These are phyloP conservation scores for Corvus moneduloides DNA, from an alignment of 2,113 vertebrate species.

Conservation along the genomic window DNA sequence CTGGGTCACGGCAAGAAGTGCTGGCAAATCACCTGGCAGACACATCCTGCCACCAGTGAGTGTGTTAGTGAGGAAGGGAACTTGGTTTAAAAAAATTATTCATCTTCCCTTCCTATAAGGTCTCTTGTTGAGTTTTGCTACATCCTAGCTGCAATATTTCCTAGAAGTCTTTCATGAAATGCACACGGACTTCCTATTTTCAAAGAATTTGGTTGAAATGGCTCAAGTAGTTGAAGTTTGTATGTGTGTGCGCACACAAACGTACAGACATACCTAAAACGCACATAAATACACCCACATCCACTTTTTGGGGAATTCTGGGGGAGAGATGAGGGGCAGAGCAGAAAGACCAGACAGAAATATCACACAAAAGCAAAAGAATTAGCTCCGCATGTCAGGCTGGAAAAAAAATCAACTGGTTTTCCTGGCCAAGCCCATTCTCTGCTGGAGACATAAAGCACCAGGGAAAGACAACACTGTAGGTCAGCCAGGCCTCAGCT, in stretches of 20 bases:
- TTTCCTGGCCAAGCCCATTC: not conserved
- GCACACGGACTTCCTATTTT: rapidly evolving
- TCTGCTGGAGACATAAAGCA: not conserved
- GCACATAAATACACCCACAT: not conserved
- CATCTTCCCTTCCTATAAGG: not conserved
- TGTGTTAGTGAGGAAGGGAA: not conserved
- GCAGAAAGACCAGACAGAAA: not conserved
- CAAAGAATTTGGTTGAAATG: not conserved
- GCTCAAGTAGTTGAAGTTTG: not conserved
- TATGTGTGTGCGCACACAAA: rapidly evolving
- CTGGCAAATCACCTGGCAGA: not conserved
- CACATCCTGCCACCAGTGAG: not conserved
- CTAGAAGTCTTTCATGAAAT: not conserved
- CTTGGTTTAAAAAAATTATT: not conserved
- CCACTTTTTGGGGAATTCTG: not conserved
- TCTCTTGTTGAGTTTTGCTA: not conserved
- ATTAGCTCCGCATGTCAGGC: not conserved
- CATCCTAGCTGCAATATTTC: not conserved
- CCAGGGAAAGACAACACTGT: rapidly evolving
- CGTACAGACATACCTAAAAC: rapidly evolving
- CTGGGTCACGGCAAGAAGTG: not conserved
- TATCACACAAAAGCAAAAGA: not conserved
- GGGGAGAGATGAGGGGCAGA: not conserved
- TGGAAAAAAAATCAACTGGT: not conserved
- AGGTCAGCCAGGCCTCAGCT: not conserved